Evolutionary conservation across 2,797 vertebrate species (phyloP).

Genomic region (Malurus leucopterus): DNA sequence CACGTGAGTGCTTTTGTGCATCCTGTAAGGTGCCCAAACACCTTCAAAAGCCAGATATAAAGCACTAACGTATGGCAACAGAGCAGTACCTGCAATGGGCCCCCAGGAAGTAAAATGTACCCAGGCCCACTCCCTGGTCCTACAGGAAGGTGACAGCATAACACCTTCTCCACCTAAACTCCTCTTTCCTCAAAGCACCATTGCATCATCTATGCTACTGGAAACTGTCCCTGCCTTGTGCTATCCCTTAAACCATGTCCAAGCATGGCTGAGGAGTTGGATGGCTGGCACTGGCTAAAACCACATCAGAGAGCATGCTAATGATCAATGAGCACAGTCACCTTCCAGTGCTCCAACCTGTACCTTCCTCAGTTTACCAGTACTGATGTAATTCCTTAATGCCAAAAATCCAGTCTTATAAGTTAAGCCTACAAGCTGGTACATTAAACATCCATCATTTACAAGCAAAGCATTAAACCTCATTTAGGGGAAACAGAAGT

Average conservation of each 20-base stretch:
- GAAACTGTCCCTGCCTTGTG: background rate
- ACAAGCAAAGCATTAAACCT: background rate
- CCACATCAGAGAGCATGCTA: background rate
- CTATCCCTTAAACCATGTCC: background rate
- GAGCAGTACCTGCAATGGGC: background rate
- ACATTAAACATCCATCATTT: background rate
- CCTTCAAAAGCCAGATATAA: background rate
- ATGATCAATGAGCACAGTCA: background rate
- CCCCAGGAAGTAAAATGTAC: background rate
- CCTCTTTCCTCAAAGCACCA: background rate
- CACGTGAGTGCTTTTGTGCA: background rate
- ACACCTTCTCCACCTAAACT: background rate
- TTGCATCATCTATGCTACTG: background rate
- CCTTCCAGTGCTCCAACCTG: background rate
- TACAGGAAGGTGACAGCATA: background rate
- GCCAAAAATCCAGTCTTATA: background rate
- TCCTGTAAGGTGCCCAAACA: background rate
- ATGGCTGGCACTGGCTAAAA: background rate
- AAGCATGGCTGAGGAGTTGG: background rate
- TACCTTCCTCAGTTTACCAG: background rate
- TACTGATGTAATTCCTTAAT: background rate
- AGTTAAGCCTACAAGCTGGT: background rate
- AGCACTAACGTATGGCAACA: background rate
- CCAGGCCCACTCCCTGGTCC: background rate
- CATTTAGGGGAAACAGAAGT: background rate